Percentiles rank a stretch among this genome's conserved stretches.
Evolutionary conservation across 2,113 vertebrate species (phyloP).

Genomic region (Oceanodroma tethys): DNA sequence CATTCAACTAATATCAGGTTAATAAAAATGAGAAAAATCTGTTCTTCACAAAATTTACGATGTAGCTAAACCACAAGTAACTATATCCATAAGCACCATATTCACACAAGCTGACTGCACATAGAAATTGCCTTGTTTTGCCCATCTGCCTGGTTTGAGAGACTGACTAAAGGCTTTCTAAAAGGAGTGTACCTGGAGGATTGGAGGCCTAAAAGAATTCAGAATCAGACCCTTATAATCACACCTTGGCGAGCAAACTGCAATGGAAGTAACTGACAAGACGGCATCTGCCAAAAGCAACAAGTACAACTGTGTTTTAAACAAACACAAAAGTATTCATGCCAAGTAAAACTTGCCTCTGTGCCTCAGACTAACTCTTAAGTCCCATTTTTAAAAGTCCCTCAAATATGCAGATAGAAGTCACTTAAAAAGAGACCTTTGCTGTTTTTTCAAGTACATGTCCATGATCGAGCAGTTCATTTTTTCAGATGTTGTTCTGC

Average conservation of each 20-base stretch:
- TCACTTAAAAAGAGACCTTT: neutral
- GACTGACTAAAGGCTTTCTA: neutral
- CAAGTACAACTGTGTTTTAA: neutral
- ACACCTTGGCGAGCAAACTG: neutral
- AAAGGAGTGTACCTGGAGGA: neutral
- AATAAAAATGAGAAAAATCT: neutral
- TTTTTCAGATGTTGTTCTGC: neutral
- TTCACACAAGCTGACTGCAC: neutral
- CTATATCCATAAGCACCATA: neutral
- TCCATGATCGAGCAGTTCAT: neutral
- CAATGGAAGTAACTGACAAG: neutral
- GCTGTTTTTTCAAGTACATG: neutral
- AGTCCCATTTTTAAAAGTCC: neutral
- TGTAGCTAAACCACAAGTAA: neutral
- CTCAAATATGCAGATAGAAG: neutral
- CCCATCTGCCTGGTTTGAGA: neutral
- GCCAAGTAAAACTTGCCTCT: neutral
- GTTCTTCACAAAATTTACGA: neutral
- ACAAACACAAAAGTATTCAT: neutral
- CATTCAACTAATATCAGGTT: neutral
- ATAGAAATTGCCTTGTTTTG: neutral
- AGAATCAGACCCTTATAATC: neutral
- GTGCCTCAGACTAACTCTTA: neutral
- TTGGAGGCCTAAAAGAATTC: neutral
- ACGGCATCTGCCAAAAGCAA: neutral